phyloP scores from a whole-genome alignment of 2,113 vertebrate genomes.

The Rana temporaria region DNA sequence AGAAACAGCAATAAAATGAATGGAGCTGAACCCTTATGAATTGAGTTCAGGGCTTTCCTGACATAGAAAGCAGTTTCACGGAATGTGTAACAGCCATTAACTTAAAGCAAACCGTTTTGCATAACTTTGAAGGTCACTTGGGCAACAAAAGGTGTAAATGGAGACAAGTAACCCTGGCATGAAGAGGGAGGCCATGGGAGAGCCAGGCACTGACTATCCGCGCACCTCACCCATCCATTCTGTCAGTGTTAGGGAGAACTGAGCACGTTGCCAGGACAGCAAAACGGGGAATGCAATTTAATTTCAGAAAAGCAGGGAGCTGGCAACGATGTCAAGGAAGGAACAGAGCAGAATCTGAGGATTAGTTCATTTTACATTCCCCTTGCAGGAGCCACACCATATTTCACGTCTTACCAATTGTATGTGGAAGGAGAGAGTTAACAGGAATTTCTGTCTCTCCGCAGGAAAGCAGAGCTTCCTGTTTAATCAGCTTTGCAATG shows the following conservation, averaged over 20 bases:
- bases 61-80: slow-evolving; percentile 14
- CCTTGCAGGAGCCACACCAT: slow-evolving; percentile 15
- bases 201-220: slow-evolving; percentile 25
- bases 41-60: neutral
- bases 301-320: slow-evolving; percentile 44
- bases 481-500: slow-evolving; percentile 48
- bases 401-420: slow-evolving; percentile 15
- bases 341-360: slow-evolving; percentile 39
- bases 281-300: slow-evolving; percentile 49
- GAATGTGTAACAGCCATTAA: slow-evolving; percentile 11
- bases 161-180: slow-evolving; percentile 50
- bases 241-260: slow-evolving; percentile 21
- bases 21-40: slow-evolving; percentile 12
- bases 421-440: slow-evolving; percentile 44
- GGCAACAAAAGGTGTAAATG: slow-evolving; percentile 52
- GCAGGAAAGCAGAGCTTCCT: slow-evolving; percentile 48
- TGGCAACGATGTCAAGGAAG: slow-evolving; percentile 43
- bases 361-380: slow-evolving; percentile 19
- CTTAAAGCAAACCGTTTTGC: slow-evolving; percentile 43
- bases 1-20: neutral
- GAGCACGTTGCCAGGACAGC: slow-evolving; percentile 43
- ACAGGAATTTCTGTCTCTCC: slow-evolving; percentile 49
- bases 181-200: slow-evolving; percentile 44
- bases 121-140: slow-evolving; percentile 44
- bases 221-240: slow-evolving; percentile 49